Evolutionary conservation across 1,140 invertebrate species (phyloP), one percentile per base, ranked within the genome.

Genomic region (Doryteuthis pealeii): DNA sequence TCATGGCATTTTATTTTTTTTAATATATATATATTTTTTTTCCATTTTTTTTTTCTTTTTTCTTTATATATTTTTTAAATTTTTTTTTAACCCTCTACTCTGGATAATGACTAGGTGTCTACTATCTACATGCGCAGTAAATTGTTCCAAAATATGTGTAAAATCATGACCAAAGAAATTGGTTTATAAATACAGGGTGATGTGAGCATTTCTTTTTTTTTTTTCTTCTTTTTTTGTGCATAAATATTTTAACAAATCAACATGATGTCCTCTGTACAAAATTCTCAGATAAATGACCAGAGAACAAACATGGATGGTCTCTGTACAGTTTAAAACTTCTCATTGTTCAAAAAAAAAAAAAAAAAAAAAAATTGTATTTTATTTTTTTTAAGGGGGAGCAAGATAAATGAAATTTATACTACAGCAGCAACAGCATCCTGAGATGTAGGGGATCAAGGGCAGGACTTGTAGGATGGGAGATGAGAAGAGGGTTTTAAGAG

Each of bases 191-290:
- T 62, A 62, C 58, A 62, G 28, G 28, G 58, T 40, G 35, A 40
- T 40, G 3, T 40, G 35, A 40, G 35, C 35, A 40, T 40, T 40
- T 40, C 10, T 5, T 5, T 5, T 5, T 40, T 40, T 40, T 40
- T 5, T 5, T 5, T 5, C 2, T 5, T n/a, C 6, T 26, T n/a
- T 5, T 62, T 62, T n/a, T 62, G 58, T 62, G 58, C 58, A 62
- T 62, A 62, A 62, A 62, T 62, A 62, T 62, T 62, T 62, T 62
- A 62, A 62, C 58, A 62, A 62, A 62, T 62, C 28, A 62, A 62
- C 58, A 15, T 26, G 58, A 62, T 62, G 58, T 26, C 28, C 15
- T 62, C 15, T 62, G 58, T 62, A 62, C 58, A 62, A 62, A 62
- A 4, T 5, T 5, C 22, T 30, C n/a, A n/a, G n/a, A n/a, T 62